Base-by-base conservation (phyloP, 92 coral and sea anemone species). In the Parazoanthus swiftii region DNA sequence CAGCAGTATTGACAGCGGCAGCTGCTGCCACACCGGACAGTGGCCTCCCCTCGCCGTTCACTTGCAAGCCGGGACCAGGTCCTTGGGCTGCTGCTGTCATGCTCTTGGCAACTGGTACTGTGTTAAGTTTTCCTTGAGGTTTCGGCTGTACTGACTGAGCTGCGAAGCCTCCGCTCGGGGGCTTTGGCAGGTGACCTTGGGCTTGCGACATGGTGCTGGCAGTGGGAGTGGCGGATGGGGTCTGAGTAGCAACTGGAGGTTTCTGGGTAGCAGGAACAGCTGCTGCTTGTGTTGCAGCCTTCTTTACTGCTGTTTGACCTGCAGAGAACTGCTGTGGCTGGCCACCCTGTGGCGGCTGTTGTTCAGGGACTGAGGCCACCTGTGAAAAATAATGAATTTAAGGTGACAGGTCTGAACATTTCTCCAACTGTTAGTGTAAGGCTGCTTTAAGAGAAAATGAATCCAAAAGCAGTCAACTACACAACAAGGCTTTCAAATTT, bases 211-310 rank as follows among this genome's bases (percentile, higher is more conserved):
- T 70, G 26, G 48, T 9, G 35, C 67, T 71, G 33, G 56, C 46
- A 71, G 44, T 16, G 18, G 77, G 65, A 46, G 29, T 68, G 23
- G 5, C 65, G 3, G 72, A n/a, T 20, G 82, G 37, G 65, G 86
- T 81, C 50, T 51, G 51, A 43, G 54, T 87, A 36, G 80, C 75
- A 33, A 23, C 37, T 33, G 75, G 54, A 43, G 87, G 88, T 8
- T 77, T 75, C 38, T 65, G 85, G 20, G 58, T 29, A 35, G 20
- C 83, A 44, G 83, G 11, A 75, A 86, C 74, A 73, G 89, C 44
- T 44, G 93, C 9, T 15, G 91, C 48, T 91, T 92, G 58, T 76
- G 82, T 42, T 81, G 93, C 26, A 37, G 83, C 77, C 74, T 66
- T 84, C 42, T 51, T 84, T 7, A 81, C 89, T 13, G 71, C n/a